phyloP scores from a whole-genome alignment of 2,113 vertebrate genomes.

The Callipepla californica region DNA sequence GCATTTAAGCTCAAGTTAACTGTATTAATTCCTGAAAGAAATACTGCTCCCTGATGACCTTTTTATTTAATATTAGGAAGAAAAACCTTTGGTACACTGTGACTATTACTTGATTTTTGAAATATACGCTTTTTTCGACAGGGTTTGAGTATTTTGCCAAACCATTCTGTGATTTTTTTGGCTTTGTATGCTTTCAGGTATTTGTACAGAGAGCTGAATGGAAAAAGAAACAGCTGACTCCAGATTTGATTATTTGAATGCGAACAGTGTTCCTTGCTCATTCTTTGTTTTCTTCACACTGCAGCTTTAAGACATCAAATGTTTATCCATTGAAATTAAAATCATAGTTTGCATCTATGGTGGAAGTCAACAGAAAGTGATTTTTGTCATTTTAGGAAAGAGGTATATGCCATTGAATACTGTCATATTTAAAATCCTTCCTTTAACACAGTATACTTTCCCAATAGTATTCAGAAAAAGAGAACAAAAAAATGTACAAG shows the following conservation, averaged over 20 bases:
- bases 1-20: neutral
- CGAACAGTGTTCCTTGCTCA: neutral
- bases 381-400: neutral
- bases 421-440: neutral
- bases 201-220: neutral
- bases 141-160: conserved; percentile 6
- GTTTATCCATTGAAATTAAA: neutral
- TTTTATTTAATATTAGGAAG: conserved; percentile 17
- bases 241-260: neutral
- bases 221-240: conserved; percentile 4
- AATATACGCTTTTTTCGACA: neutral
- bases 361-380: neutral
- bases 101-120: conserved; percentile 1
- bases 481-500: fast-evolving
- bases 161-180: conserved; percentile 17
- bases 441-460: neutral
- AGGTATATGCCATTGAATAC: neutral
- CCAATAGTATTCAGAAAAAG: neutral
- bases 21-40: neutral
- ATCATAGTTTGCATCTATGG: neutral
- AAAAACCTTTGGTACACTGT: neutral
- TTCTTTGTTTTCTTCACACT: neutral
- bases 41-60: neutral
- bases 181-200: conserved; percentile 11
- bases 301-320: neutral